Evolutionary conservation across 53 echinoderm and acorn worm species (phyloP), one percentile per base, ranked within the genome.

Genomic region (Apostichopus leukothele): DNA sequence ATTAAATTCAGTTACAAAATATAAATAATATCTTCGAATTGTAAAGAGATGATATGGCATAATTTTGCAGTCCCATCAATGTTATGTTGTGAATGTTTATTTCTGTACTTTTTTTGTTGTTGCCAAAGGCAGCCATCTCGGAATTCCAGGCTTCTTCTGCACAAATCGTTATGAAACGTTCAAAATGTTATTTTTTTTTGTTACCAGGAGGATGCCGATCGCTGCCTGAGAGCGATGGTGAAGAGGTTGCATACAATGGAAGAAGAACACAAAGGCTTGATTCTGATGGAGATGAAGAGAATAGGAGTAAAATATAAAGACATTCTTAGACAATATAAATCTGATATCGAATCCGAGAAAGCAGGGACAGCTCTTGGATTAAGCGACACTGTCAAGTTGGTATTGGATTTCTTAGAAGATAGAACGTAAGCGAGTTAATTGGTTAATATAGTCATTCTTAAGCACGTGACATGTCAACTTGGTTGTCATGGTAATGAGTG

Each of bases 361-460:
- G 83, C 76, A 3, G 91, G 91, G 50, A 91, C 90, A 27, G 75
- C 74, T 75, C 86, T 86, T 75, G 92, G 92, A 12, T 75, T 91
- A 23, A 77, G 86, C n/a, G 94, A 92, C 67, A 21, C 89, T 71
- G 91, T 92, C 50, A 86, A 89, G 50, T 61, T 75, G n/a, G 59
- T 94, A 67, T 89, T 94, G 20, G 94, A 94, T 54, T 91, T 89
- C 53, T 78, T 94, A 60, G 94, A 94, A 86, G 94, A 91, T 52
- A 88, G 91, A n/a, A 94, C 86, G 94, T 94, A 80, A 52, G 90
- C 53, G 22, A 79, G 11, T 75, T 75, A 75, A 18, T 75, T 39
- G 39, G 39, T 39, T 39, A 39, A 39, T 39, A 39, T 39, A 39
- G 39, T 39, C 3, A 3, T 39, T 39, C 3, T 3, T 39, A 39